Evolutionary conservation across 1,140 invertebrate genomes (phyloP), one percentile per base, ranked within the genome.

Genomic region (Pogonomyrmex californicus): DNA sequence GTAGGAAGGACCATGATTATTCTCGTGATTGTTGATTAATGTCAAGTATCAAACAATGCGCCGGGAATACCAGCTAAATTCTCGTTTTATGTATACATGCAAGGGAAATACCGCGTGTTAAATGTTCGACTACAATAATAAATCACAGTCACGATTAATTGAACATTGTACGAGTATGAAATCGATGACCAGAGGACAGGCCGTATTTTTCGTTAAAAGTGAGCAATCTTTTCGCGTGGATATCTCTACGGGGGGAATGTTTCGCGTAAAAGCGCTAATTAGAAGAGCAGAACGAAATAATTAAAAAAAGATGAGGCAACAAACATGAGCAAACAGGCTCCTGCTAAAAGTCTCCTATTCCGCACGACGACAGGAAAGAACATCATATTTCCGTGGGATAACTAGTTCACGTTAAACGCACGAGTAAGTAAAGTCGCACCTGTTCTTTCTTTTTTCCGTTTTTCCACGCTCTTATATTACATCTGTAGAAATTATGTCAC

Each of bases 41-140:
- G 10, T 81, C 49, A n/a, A 81, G 51, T 70, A 60, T 70, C 38
- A 44, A 81, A 81, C 63, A 81, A 81, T 81, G 49, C 49, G 23
- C n/a, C 33, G 14, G 36, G n/a, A 51, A 68, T 41, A 14, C 36
- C 41, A 66, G 33, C 44, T n/a, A 56, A 70, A 81, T 41, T 38
- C 36, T 68, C 49, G 12, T n/a, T 17, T 49, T 3, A 38, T 4
- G 14, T 66, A 30, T 41, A 65, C 17, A 36, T 63, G 12, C 36
- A 36, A 30, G 23, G 49, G 49, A 70, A 81, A 44, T 81, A 56
- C 17, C 56, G 51, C 14, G 4, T 33, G 36, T 81, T 56, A 81
- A 81, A 56, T 44, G 14, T 36, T 2, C 23, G 63, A 33, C 23
- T 44, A 70, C 38, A 70, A 81, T 70, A 81, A 81, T 70, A 7